Evolutionary conservation across 2,113 vertebrate species (phyloP), one percentile per base, ranked within the genome.

Genomic region (Gasterosteus nipponicus): DNA sequence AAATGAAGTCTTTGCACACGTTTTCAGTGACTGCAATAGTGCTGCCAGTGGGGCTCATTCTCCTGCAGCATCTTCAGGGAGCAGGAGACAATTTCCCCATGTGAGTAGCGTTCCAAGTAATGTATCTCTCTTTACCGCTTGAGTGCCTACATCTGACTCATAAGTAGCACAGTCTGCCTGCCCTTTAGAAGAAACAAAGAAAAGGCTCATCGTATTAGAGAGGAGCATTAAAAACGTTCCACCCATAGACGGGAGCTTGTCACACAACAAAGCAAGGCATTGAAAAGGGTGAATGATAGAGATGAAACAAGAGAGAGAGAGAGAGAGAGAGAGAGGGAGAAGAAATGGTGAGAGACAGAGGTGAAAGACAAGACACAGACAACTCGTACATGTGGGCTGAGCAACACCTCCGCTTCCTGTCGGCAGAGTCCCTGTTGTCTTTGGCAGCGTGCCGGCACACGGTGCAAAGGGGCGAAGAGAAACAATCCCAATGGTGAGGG

Each of bases 341-440:
- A 54, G 31, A 7, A 38, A 41, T 14, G 6, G 49, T 22, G 59
- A 58, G 67, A 54, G 38, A 3, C 70, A 60, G 75, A 77, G 69
- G 72, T 44, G 53, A 72, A 64, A 69, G 73, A 78, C 47, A 39
- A 74, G 73, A 86, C 81, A 67, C 56, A 49, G 64, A 41, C 73
- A 76, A 80, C 76, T 82, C 72, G 80, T 85, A 78, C 89, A 89
- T 83, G 85, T 64, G 68, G 82, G 87, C 90, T 89, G 91, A 89
- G 73, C 85, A 89, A 92, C 89, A 89, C 80, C 53, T 41, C 69
- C 82, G 75, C 87, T 92, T 92, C 90, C 91, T 90, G 87, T 58
- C 58, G 18, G 74, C 76, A 59, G 14, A 81, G 72, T 73, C 83
- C 64, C 79, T 91, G 86, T 92, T 93, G 83, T 91, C 76, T 91